A percentile compares a stretch with the other conserved stretches of the same genome.
phyloP scores from a whole-genome alignment of 2,888 invertebrate species.

The Hipparchia semele region DNA sequence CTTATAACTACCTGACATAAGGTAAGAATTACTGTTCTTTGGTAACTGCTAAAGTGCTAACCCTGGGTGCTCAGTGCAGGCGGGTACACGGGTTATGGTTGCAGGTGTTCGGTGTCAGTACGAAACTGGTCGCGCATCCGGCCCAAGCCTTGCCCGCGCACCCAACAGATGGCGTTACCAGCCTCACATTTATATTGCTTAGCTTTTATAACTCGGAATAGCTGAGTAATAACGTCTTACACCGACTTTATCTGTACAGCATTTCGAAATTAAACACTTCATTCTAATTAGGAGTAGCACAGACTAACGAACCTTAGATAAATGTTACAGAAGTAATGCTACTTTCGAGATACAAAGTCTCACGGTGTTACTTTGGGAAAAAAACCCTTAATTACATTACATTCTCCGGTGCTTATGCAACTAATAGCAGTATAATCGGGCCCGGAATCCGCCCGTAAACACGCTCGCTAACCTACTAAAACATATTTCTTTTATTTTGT shows the following conservation, averaged over 20 bases:
- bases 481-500: slow-evolving; percentile 82
- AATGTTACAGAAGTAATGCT: neutral
- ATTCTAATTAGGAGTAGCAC: neutral
- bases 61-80: slow-evolving; percentile 25
- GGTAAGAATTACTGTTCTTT: neutral
- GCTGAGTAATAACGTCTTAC: neutral
- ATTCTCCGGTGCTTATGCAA: slow-evolving; percentile 30
- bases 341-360: neutral
- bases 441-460: slow-evolving; percentile 76
- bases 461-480: slow-evolving; percentile 82
- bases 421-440: slow-evolving; percentile 67
- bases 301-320: neutral
- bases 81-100: slow-evolving; percentile 44
- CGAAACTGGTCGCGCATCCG: slow-evolving; percentile 80
- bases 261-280: neutral
- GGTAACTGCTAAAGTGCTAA: neutral
- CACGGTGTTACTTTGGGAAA: neutral
- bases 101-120: slow-evolving; percentile 77
- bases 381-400: slow-evolving; percentile 13
- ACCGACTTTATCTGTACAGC: neutral
- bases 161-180: slow-evolving; percentile 71
- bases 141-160: slow-evolving; percentile 56
- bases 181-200: slow-evolving; percentile 45
- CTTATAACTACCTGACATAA: neutral
- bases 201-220: neutral